Evolutionary conservation across 2,888 invertebrate species (phyloP).

Genomic region (Ferrisia virgata): DNA sequence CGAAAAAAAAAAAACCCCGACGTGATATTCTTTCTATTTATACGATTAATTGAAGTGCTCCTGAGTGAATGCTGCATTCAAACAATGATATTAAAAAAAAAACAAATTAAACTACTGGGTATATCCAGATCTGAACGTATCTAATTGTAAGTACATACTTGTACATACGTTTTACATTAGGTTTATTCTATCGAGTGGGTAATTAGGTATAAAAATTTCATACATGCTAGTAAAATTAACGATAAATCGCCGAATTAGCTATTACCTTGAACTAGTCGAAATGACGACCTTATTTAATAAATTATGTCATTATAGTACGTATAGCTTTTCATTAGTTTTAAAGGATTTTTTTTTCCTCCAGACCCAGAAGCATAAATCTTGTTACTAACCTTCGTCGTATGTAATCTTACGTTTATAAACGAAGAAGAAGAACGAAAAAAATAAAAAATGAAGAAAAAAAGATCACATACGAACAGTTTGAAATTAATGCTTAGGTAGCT

Average conservation of each 20-base stretch:
- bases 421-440: not conserved
- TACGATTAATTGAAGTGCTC: too few relatives aligned
- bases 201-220: conserved; percentile 9
- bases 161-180: not conserved
- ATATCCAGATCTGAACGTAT: not conserved
- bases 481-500: not conserved
- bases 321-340: conserved; percentile 1
- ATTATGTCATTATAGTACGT: conserved; percentile 6
- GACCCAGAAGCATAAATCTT: conserved; percentile 1
- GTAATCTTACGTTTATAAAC: not conserved
- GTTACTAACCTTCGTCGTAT: not conserved
- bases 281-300: not conserved
- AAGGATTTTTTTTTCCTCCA: not conserved
- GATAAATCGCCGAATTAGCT: not conserved
- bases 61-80: too few relatives aligned
- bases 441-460: too few relatives aligned
- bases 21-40: not conserved
- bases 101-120: too few relatives aligned
- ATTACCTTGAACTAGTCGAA: conserved; percentile 13
- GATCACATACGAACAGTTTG: not conserved
- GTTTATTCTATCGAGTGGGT: too few relatives aligned
- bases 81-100: too few relatives aligned
- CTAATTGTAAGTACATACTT: not conserved
- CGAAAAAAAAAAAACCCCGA: not conserved
- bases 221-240: not conserved